Percentiles rank a stretch among this genome's conserved stretches.
Conservation (phyloP, 2,888 invertebrate genomes). For the Sesia bembeciformis region DNA sequence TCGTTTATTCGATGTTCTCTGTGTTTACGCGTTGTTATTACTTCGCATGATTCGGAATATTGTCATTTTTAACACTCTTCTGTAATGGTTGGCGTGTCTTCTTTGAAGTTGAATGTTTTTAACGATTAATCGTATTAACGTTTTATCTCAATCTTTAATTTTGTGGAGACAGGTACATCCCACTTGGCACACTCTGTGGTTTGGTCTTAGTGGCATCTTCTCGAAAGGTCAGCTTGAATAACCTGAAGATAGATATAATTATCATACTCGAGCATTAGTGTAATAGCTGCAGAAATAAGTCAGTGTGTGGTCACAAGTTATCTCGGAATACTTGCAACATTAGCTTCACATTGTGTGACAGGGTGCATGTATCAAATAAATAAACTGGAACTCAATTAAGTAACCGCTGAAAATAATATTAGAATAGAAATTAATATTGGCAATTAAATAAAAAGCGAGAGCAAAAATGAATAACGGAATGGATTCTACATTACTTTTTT, state of each 20-base stretch:
- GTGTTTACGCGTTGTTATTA: constrained; percentile 63
- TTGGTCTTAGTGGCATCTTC: constrained; percentile 36
- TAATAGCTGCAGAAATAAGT: constrained; percentile 9
- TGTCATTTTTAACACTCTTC: constrained; percentile 37
- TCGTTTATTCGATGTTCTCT: constrained; percentile 54
- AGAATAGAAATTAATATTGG: constrained; percentile 4
- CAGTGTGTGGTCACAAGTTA: constrained; percentile 11
- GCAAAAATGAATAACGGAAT: not conserved
- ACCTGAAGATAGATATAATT: constrained; percentile 12
- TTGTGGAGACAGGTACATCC: constrained; percentile 55
- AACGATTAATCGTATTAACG: constrained; percentile 41
- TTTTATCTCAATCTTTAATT: constrained; percentile 20
- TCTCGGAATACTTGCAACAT: constrained; percentile 5
- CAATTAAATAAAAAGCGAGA: not conserved
- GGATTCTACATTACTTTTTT: too few relatives aligned
- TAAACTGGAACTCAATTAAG: constrained; percentile 26
- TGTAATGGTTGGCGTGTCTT: constrained; percentile 28
- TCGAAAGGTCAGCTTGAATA: constrained; percentile 26
- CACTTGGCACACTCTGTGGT: constrained; percentile 71
- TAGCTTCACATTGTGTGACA: constrained; percentile 64
- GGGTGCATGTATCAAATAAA: constrained; percentile 64
- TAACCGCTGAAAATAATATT: not conserved
- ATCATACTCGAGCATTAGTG: constrained; percentile 17
- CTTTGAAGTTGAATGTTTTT: constrained; percentile 42
- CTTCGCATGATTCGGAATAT: constrained; percentile 64